phyloP scores from a whole-genome alignment of 2,888 invertebrate genomes.

The Drosophila rellima region DNA sequence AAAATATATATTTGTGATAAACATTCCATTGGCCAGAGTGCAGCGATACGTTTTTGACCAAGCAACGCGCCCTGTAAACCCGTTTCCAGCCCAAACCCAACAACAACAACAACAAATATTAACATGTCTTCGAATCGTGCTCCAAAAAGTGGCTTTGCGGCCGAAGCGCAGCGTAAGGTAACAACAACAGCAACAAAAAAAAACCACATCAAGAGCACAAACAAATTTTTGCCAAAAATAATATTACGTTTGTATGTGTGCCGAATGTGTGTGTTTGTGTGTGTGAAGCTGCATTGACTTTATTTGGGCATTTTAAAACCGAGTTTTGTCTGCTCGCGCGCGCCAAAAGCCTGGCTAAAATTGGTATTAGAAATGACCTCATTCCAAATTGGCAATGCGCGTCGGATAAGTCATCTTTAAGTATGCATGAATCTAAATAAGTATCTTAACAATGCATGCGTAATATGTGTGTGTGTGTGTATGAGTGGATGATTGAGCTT shows the following conservation, averaged over 20 bases:
- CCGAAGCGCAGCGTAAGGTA: constrained; percentile 98
- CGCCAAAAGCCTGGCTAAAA: constrained; percentile 61
- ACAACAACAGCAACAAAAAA: constrained; percentile 81
- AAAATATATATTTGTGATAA: constrained; percentile 70
- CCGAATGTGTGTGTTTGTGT: constrained; percentile 18
- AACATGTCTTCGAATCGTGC: constrained; percentile 86
- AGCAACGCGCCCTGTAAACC: constrained; percentile 77
- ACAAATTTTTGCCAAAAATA: constrained; percentile 64
- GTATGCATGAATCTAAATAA: constrained; percentile 23
- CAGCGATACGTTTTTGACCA: constrained; percentile 58
- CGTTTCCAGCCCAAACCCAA: constrained; percentile 70
- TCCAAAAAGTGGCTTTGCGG: constrained; percentile 92
- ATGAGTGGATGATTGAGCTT: constrained; percentile 33
- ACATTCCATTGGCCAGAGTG: constrained; percentile 73
- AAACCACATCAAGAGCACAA: constrained; percentile 30
- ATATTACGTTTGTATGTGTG: constrained; percentile 12
- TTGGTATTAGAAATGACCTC: constrained; percentile 75
- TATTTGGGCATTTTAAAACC: constrained; percentile 66
- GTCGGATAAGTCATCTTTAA: constrained; percentile 58
- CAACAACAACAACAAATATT: constrained; percentile 50
- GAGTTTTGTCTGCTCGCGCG: too few species aligned
- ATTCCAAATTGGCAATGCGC: constrained; percentile 60
- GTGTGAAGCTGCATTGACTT: constrained; percentile 67
- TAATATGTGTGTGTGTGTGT: constrained; percentile 14
- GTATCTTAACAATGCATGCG: constrained; percentile 30